Conservation (phyloP, 2,888 invertebrate species). For the Caenorhabditis wallacei region DNA sequence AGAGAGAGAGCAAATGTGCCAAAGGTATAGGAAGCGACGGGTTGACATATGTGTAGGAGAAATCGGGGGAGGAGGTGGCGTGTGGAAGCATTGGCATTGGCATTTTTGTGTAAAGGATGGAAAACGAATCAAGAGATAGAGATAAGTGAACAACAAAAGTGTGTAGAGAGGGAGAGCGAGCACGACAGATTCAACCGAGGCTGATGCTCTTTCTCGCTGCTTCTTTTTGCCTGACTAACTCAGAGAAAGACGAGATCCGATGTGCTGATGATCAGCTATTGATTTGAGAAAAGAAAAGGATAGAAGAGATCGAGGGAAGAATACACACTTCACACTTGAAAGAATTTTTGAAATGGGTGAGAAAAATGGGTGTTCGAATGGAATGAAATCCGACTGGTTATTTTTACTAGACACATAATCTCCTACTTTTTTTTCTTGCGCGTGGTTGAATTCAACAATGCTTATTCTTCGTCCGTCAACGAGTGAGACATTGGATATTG, state of each 20-base stretch:
- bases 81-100: constrained; percentile 63
- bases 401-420: constrained; percentile 9
- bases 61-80: constrained; percentile 63
- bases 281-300: constrained; percentile 30
- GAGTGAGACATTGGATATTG: constrained; percentile 9
- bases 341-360: constrained; percentile 45
- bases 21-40: constrained; percentile 58
- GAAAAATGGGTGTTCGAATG: constrained; percentile 50
- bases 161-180: constrained; percentile 56
- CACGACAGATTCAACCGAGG: constrained; percentile 38
- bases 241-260: constrained; percentile 30
- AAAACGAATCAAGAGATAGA: constrained; percentile 59
- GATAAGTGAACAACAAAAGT: constrained; percentile 65
- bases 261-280: constrained; percentile 58
- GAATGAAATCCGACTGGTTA: constrained; percentile 48
- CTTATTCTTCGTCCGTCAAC: constrained; percentile 10
- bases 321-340: constrained; percentile 51
- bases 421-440: constrained; percentile 11
- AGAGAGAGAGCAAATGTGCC: constrained; percentile 56
- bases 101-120: constrained; percentile 63
- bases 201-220: constrained; percentile 4
- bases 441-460: constrained; percentile 24
- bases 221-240: constrained; percentile 7
- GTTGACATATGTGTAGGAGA: constrained; percentile 62
- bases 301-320: constrained; percentile 3